Evolutionary conservation across 2,113 vertebrate genomes (phyloP).

Genomic region (Mormoops blainvillei): DNA sequence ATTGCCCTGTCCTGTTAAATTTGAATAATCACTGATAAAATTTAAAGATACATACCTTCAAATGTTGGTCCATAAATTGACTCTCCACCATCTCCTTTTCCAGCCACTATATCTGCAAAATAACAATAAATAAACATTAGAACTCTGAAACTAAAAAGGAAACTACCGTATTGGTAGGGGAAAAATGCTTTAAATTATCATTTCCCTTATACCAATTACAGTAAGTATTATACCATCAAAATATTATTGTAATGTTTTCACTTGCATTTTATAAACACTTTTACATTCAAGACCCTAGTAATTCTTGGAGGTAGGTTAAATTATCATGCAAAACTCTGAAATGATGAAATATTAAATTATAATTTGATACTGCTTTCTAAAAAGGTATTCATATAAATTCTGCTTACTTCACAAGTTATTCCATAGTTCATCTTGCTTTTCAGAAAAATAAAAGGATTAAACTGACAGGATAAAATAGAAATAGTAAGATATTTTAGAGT

Average conservation of each 20-base stretch:
- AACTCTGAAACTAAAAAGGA: conserved; percentile 2
- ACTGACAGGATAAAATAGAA: background rate
- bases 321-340: background rate
- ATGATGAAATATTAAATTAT: conserved; percentile 11
- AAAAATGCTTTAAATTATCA: conserved; percentile 1
- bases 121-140: background rate
- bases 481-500: background rate
- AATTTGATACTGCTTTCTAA: background rate
- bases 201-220: background rate
- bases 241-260: background rate
- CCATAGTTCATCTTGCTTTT: background rate
- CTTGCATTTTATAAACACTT: background rate
- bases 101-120: conserved; percentile 84
- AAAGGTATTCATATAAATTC: background rate
- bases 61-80: conserved; percentile 87
- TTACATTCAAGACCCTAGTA: background rate
- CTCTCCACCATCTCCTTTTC: conserved; percentile 84
- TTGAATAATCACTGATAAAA: conserved; percentile 19
- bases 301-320: background rate
- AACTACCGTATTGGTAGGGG: background rate
- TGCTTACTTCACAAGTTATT: background rate
- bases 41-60: conserved; percentile 64
- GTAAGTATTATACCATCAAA: background rate
- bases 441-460: background rate
- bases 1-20: background rate